Evolutionary conservation across 2,888 invertebrate genomes (phyloP).

Genomic region (Aricia artaxerxes): DNA sequence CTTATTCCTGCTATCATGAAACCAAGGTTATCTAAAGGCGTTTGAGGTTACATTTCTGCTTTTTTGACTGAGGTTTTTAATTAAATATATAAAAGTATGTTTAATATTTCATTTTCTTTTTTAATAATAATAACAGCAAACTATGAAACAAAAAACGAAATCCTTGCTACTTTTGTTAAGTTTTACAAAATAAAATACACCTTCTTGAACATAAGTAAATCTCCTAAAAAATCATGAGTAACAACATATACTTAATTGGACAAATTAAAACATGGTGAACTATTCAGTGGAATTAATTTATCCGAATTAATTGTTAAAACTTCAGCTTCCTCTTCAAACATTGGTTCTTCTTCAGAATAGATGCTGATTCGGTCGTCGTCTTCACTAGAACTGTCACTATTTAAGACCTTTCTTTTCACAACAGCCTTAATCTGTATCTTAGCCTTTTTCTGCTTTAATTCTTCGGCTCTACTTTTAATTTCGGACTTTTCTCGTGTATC

Average conservation of each 20-base stretch:
- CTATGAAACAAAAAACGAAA: not conserved
- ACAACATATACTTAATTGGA: not conserved
- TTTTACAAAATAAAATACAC: not conserved
- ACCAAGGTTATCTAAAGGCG: too few species aligned
- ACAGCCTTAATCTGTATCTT: not conserved
- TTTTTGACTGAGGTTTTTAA: too few species aligned
- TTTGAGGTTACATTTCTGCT: too few species aligned
- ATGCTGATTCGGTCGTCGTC: constrained; percentile 23
- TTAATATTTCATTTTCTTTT: too few species aligned
- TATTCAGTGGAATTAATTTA: too few species aligned
- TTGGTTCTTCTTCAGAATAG: constrained; percentile 20
- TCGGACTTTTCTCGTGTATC: constrained; percentile 6
- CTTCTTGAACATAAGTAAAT: too few species aligned
- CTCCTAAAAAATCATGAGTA: too few species aligned
- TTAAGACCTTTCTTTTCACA: constrained; percentile 25
- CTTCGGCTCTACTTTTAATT: constrained; percentile 21
- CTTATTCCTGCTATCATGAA: too few species aligned
- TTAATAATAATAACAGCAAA: not conserved
- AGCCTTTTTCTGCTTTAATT: constrained; percentile 14
- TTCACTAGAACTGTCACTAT: constrained; percentile 24
- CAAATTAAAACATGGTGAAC: not conserved
- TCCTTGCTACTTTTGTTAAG: not conserved
- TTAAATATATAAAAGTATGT: too few species aligned
- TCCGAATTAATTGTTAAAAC: too few species aligned
- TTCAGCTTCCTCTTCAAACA: constrained; percentile 19